Evolutionary conservation across 2,113 vertebrate genomes (phyloP).

Genomic region (Brienomyrus brachyistius): DNA sequence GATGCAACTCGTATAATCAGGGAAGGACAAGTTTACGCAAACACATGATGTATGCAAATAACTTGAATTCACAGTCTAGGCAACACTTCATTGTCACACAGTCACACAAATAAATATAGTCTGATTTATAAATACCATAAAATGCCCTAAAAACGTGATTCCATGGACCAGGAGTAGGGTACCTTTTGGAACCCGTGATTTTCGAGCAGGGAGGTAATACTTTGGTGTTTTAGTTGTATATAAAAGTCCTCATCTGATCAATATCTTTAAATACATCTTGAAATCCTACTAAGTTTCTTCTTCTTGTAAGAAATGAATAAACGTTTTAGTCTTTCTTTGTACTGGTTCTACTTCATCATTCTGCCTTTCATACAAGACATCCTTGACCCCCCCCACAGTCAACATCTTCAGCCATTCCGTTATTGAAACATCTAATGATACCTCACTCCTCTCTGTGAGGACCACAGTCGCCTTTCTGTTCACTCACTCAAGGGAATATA

Average conservation of each 20-base stretch:
- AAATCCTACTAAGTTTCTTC: not conserved
- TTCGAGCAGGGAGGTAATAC: not conserved
- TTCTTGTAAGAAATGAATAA: not conserved
- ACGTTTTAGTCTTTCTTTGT: not conserved
- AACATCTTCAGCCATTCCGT: too few relatives aligned
- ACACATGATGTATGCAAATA: not conserved
- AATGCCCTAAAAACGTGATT: not conserved
- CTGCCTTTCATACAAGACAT: not conserved
- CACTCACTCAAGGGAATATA: slow-evolving; percentile 20
- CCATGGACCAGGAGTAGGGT: not conserved
- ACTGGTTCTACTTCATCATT: not conserved
- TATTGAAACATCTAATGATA: not conserved
- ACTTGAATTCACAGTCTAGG: not conserved
- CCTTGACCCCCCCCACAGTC: not conserved
- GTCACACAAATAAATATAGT: not conserved
- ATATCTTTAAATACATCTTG: not conserved
- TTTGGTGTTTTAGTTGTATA: not conserved
- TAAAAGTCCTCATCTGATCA: not conserved
- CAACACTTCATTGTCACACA: not conserved
- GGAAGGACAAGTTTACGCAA: not conserved
- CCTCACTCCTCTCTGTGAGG: not conserved
- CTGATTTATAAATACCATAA: not conserved
- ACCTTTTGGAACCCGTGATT: not conserved
- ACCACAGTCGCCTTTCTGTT: slow-evolving; percentile 26
- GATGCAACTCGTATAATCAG: not conserved